Evolutionary conservation across 2,888 invertebrate species (phyloP).

Genomic region (Stictocephala bisonia): DNA sequence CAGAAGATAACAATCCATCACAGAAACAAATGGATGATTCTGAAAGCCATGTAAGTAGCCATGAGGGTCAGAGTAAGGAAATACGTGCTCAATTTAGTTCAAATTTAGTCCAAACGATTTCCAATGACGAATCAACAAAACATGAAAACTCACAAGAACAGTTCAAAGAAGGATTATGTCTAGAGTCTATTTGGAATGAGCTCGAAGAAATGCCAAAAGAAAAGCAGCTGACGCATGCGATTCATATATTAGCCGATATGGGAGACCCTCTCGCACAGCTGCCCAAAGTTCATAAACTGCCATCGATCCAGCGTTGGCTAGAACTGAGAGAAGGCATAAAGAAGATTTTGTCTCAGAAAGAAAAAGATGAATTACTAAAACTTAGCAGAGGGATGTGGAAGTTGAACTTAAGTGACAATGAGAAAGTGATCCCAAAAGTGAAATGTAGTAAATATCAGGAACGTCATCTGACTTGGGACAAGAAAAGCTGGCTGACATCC

Average conservation of each 20-base stretch:
- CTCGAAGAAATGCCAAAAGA: neutral
- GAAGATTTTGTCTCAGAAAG: conserved; percentile 38
- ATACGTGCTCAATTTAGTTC: no score
- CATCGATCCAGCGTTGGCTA: conserved; percentile 49
- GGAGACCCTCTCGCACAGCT: conserved; percentile 55
- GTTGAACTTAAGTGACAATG: no score
- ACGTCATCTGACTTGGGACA: conserved; percentile 28
- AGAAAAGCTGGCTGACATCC: conserved; percentile 25
- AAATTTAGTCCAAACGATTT: no score
- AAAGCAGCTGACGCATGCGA: conserved; percentile 41
- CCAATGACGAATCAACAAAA: no score
- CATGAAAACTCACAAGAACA: no score
- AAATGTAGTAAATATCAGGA: conserved; percentile 8
- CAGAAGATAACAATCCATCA: no score
- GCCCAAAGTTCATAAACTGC: conserved; percentile 50
- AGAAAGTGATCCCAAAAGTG: conserved; percentile 9
- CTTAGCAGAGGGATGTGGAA: conserved; percentile 26
- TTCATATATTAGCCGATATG: conserved; percentile 49
- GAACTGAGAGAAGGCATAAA: conserved; percentile 50
- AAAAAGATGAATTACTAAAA: conserved; percentile 37
- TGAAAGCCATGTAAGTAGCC: no score
- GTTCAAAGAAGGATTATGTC: no score
- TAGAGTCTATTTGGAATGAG: conserved; percentile 17
- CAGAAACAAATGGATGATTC: no score
- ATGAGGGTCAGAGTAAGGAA: no score